Evolutionary conservation across 2,113 vertebrate genomes (phyloP).

Genomic region (Picathartes gymnocephalus): DNA sequence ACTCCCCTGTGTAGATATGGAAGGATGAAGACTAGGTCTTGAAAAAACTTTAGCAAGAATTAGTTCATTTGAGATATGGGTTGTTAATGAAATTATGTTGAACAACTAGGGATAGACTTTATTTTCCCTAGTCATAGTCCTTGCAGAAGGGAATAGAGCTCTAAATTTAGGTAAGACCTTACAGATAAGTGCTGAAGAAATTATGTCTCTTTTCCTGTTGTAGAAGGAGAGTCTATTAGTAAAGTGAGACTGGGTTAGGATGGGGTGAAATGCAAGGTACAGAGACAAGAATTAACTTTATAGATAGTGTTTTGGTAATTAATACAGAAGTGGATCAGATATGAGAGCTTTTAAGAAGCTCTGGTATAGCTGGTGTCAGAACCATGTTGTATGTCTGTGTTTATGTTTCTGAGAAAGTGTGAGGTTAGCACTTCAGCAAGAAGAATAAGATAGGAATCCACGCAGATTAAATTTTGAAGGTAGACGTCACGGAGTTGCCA

Average conservation of each 20-base stretch:
- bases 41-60: background rate
- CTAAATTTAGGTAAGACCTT: background rate
- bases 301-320: background rate
- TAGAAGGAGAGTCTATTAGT: background rate
- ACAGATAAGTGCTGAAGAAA: background rate
- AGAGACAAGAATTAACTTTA: background rate
- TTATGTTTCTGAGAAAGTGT: background rate
- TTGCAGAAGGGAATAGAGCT: background rate
- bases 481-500: background rate
- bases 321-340: background rate
- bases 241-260: background rate
- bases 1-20: background rate
- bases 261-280: background rate
- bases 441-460: background rate
- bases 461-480: background rate
- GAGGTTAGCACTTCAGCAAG: background rate
- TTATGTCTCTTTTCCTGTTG: background rate
- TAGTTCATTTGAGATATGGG: background rate
- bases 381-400: background rate
- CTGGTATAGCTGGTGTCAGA: background rate
- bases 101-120: background rate
- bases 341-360: background rate
- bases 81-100: background rate
- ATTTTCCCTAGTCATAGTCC: background rate
- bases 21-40: background rate